Conservation (phyloP, 2,113 vertebrate genomes). For the Chionis minor region DNA sequence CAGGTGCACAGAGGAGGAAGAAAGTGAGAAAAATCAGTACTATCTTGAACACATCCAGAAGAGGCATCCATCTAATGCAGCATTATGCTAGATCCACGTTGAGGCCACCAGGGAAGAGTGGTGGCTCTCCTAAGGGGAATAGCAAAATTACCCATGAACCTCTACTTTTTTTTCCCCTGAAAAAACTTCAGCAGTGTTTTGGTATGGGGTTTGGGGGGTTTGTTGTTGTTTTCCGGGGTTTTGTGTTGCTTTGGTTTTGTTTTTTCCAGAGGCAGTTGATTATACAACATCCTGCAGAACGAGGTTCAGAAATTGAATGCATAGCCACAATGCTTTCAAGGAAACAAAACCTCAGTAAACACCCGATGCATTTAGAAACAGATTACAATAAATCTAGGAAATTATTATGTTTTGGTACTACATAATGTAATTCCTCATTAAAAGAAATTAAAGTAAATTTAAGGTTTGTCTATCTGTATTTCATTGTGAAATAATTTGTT, state of each 20-base stretch:
- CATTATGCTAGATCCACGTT: accelerated
- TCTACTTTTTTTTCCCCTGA: not conserved
- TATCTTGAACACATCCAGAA: not conserved
- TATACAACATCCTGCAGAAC: not conserved
- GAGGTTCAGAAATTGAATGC: not conserved
- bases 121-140: not conserved
- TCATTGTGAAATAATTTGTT: not conserved
- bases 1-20: not conserved
- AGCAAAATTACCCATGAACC: not conserved
- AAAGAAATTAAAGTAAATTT: not conserved
- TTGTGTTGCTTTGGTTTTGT: not conserved
- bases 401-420: not conserved
- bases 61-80: not conserved
- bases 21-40: not conserved
- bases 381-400: not conserved
- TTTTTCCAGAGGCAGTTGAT: not conserved
- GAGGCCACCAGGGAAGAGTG: not conserved
- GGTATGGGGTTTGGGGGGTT: not conserved
- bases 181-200: not conserved
- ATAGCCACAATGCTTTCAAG: not conserved
- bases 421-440: not conserved
- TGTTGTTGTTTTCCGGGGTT: not conserved
- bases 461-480: not conserved
- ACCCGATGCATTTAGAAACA: not conserved
- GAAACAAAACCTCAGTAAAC: conserved; percentile 6